A percentile compares a stretch with the other conserved stretches of the same genome.
phyloP scores from a whole-genome alignment of 2,797 vertebrate species.

The Takifugu ocellatus region DNA sequence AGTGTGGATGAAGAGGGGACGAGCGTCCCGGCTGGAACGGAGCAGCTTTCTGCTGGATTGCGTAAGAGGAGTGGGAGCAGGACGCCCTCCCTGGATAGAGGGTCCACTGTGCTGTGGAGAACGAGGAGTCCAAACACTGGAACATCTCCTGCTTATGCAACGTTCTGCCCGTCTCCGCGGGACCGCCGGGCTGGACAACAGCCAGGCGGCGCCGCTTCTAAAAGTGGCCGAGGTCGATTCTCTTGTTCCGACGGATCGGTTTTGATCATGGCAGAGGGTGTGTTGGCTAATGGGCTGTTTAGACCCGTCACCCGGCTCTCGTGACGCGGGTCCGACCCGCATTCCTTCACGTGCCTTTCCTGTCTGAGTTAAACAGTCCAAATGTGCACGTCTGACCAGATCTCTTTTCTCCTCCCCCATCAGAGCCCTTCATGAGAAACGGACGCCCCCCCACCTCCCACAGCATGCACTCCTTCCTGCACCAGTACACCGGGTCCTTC shows the following conservation, averaged over 20 bases:
- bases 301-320: too few relatives aligned
- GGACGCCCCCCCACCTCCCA: constrained; percentile 96
- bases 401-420: background rate
- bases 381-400: background rate
- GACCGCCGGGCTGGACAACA: too few relatives aligned
- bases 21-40: constrained; percentile 30
- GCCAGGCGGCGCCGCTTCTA: too few relatives aligned
- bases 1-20: constrained; percentile 12
- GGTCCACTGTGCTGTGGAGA: too few relatives aligned
- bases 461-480: constrained; percentile 98
- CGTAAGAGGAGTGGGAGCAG: constrained; percentile 32
- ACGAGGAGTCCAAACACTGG: background rate
- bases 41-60: constrained; percentile 34
- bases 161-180: background rate
- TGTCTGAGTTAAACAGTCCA: too few relatives aligned
- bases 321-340: too few relatives aligned
- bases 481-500: constrained; percentile 98
- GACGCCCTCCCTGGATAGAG: background rate
- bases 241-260: too few relatives aligned
- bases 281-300: too few relatives aligned
- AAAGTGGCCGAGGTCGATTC: too few relatives aligned
- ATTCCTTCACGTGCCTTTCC: too few relatives aligned
- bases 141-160: constrained; percentile 19
- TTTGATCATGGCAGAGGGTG: too few relatives aligned
- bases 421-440: constrained; percentile 99